Conservation (phyloP, 2,888 invertebrate genomes). For the Cerceris rybyensis region DNA sequence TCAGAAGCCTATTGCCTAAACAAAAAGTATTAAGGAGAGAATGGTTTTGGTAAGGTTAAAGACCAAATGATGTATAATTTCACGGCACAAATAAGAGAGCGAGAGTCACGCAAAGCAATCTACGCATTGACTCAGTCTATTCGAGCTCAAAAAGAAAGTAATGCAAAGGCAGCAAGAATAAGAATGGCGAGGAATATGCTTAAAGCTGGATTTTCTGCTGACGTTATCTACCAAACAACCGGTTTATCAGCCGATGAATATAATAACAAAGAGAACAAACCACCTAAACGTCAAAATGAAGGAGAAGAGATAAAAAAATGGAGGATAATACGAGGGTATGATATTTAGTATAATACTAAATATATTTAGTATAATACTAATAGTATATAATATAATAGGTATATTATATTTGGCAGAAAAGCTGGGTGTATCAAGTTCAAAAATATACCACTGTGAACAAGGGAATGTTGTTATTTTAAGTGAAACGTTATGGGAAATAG, state of each 20-base stretch:
- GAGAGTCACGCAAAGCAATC: background rate
- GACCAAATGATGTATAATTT: background rate
- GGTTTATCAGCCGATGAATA: background rate
- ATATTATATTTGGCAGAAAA: slow-evolving; percentile 3
- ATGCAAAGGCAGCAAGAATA: background rate
- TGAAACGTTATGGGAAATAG: background rate
- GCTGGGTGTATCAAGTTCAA: background rate
- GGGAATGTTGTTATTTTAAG: background rate
- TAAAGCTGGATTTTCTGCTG: slow-evolving; percentile 12
- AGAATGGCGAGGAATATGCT: background rate
- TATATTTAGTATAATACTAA: no score
- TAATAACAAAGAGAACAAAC: background rate
- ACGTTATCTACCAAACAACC: slow-evolving; percentile 4
- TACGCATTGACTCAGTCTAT: slow-evolving; percentile 1
- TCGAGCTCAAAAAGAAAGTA: background rate
- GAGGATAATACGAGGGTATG: background rate
- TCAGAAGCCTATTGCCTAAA: background rate
- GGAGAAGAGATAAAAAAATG: slow-evolving; percentile 3
- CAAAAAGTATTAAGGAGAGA: background rate
- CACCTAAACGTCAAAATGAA: background rate
- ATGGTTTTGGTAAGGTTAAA: background rate
- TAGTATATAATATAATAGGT: no score
- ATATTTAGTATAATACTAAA: no score
- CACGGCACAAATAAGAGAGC: background rate
- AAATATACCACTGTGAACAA: slow-evolving; percentile 8